These are phyloP conservation scores for Ornithoptera priamus DNA, from an alignment of 2,888 invertebrate genomes.

Conservation along the genomic window DNA sequence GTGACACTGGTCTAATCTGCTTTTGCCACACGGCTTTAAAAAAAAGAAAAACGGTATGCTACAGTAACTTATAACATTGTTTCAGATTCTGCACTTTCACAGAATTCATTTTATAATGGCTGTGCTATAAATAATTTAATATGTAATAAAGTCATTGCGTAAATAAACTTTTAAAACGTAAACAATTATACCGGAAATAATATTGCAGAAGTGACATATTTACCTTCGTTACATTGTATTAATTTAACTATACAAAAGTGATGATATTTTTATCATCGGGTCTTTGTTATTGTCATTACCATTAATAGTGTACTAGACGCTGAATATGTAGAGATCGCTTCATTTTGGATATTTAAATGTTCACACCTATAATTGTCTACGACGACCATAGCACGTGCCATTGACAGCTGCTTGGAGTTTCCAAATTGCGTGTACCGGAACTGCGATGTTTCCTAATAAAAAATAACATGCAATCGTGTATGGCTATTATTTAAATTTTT, in stretches of 20 bases:
- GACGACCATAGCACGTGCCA: conserved; percentile 38
- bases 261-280: neutral
- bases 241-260: neutral
- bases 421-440: conserved; percentile 58
- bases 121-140: conserved; percentile 50
- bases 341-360: conserved; percentile 9
- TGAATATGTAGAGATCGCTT: conserved; percentile 1
- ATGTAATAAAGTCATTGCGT: conserved; percentile 9
- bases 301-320: neutral
- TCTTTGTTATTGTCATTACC: conserved; percentile 7
- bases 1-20: no score
- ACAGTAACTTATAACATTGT: neutral
- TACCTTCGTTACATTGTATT: conserved; percentile 8
- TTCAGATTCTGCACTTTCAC: conserved; percentile 1
- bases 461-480: conserved; percentile 54
- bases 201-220: conserved; percentile 9
- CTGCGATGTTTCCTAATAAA: conserved; percentile 68
- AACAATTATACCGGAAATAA: neutral
- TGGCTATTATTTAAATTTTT: conserved; percentile 36
- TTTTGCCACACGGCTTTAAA: no score
- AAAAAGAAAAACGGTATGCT: no score
- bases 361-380: neutral
- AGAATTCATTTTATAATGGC: conserved; percentile 51
- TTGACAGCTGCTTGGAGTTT: conserved; percentile 51
- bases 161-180: neutral